Conservation (phyloP, 2,888 invertebrate species). For the Spodoptera littoralis region DNA sequence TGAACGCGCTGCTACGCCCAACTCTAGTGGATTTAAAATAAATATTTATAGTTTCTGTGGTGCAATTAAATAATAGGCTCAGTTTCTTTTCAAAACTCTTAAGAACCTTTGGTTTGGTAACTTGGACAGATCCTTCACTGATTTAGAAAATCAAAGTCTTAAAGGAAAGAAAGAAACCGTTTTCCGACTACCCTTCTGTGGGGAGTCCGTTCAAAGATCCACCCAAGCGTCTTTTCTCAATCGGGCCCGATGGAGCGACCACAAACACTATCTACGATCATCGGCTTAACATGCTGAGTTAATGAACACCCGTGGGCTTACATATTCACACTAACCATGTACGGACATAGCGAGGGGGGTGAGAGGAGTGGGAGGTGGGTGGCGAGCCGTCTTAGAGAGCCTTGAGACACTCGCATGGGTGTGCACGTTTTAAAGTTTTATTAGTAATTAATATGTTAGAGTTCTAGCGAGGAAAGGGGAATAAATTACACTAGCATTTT, state of each 20-base stretch:
- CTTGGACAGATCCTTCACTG: no score
- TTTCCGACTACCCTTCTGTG: not conserved
- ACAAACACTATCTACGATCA: conserved; percentile 73
- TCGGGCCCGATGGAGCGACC: conserved; percentile 51
- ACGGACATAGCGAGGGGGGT: conserved; percentile 60
- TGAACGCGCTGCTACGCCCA: conserved; percentile 54
- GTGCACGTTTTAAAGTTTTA: conserved; percentile 58
- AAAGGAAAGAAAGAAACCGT: no score
- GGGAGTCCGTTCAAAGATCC: conserved; percentile 6
- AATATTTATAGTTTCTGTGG: conserved; percentile 47
- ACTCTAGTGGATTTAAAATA: conserved; percentile 50
- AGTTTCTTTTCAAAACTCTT: conserved; percentile 23
- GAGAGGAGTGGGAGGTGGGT: conserved; percentile 44
- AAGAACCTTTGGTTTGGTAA: no score
- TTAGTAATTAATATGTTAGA: conserved; percentile 59
- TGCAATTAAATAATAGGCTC: conserved; percentile 37
- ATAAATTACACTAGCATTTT: conserved; percentile 16
- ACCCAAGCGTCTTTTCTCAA: conserved; percentile 47
- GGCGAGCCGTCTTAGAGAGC: conserved; percentile 61
- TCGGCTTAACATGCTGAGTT: conserved; percentile 83
- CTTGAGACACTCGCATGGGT: conserved; percentile 64
- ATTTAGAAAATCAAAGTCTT: no score
- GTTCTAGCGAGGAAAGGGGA: conserved; percentile 44
- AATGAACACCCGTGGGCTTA: conserved; percentile 76
- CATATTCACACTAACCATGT: conserved; percentile 71